These are phyloP conservation scores for Rhynchonycteris naso DNA, from an alignment of 2,797 vertebrate species.

Conservation along the genomic window DNA sequence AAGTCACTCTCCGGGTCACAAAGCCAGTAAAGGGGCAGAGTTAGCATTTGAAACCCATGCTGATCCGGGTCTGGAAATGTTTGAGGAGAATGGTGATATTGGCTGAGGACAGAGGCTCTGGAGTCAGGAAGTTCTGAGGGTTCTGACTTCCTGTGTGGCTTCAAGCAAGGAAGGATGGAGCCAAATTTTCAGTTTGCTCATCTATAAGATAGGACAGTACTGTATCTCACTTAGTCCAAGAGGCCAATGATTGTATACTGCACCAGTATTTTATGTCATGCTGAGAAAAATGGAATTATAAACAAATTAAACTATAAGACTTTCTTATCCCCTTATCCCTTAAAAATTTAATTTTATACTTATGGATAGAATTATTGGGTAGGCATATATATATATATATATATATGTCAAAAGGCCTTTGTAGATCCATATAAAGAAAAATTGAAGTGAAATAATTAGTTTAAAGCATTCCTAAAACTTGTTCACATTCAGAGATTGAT, in stretches of 20 bases:
- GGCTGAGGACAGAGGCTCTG: not conserved
- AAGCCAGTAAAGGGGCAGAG: not conserved
- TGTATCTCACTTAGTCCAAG: not conserved
- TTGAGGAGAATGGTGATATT: not conserved
- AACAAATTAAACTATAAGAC: not conserved
- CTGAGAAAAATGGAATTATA: not conserved
- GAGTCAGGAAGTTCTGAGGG: not conserved
- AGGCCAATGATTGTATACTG: not conserved
- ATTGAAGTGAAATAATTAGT: not conserved
- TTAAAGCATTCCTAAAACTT: constrained; percentile 6
- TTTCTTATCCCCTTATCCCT: not conserved
- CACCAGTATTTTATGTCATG: not conserved
- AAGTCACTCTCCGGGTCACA: not conserved
- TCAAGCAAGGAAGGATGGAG: not conserved
- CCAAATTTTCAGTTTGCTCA: not conserved
- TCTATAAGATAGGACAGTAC: not conserved
- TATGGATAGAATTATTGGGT: not conserved
- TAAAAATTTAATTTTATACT: not conserved
- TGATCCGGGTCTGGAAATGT: not conserved
- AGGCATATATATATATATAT: not conserved
- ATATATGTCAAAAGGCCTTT: not conserved
- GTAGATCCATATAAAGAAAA: not conserved
- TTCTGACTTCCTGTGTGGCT: not conserved
- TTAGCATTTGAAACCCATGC: not conserved
- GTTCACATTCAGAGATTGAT: not conserved